Percentiles rank a stretch among this genome's conserved stretches.
These are phyloP conservation scores for Tenrec ecaudatus DNA, from an alignment of 2,113 vertebrate genomes.

Conservation along the genomic window DNA sequence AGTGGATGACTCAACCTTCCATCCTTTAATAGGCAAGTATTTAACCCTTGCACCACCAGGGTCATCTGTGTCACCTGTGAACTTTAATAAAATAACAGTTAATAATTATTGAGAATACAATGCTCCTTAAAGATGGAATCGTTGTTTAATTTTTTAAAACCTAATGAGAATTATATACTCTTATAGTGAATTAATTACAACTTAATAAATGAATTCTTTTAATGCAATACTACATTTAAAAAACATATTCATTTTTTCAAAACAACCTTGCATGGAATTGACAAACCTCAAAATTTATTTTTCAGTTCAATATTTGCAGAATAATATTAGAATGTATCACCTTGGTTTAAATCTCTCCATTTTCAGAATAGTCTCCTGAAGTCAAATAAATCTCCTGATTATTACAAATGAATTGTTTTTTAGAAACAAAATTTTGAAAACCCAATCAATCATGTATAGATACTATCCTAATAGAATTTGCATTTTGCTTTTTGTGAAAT, in stretches of 20 bases:
- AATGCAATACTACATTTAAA: not conserved
- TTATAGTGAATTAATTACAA: not conserved
- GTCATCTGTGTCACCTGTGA: too few relatives aligned
- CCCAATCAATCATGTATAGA: not conserved
- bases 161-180: not conserved
- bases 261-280: conserved; percentile 16
- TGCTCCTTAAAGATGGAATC: not conserved
- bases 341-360: not conserved
- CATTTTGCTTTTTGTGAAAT: not conserved
- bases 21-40: too few relatives aligned
- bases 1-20: too few relatives aligned
- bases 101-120: not conserved
- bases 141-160: not conserved
- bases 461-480: not conserved
- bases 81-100: too few relatives aligned
- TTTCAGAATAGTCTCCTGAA: not conserved
- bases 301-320: conserved; percentile 15
- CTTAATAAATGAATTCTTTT: not conserved
- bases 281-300: not conserved
- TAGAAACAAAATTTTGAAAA: conserved; percentile 4
- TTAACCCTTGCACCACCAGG: too few relatives aligned
- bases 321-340: not conserved
- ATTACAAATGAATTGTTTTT: not conserved
- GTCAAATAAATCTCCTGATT: not conserved
- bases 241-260: conserved; percentile 29